Evolutionary conservation across 2,797 vertebrate species (phyloP).

Genomic region (Lepus townsendii): DNA sequence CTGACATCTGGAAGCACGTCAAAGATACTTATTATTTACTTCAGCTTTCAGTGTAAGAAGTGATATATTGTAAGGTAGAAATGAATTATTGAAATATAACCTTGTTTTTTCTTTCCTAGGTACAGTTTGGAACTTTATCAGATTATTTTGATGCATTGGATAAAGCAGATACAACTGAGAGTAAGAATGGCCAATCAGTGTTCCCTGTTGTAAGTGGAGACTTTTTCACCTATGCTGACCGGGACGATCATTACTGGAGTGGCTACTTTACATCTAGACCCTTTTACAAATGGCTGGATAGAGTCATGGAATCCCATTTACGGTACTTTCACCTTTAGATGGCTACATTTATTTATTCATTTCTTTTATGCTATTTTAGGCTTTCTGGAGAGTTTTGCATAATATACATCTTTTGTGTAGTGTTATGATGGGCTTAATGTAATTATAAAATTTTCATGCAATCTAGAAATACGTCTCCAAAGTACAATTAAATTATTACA

Average conservation of each 20-base stretch:
- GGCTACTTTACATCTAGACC: constrained; percentile 97
- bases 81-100: constrained; percentile 55
- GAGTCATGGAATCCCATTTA: constrained; percentile 92
- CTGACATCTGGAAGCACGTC: not conserved
- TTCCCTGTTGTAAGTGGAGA: constrained; percentile 94
- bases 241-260: constrained; percentile 98
- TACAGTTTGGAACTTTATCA: constrained; percentile 95
- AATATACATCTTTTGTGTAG: not conserved
- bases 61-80: constrained; percentile 24
- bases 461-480: constrained; percentile 8
- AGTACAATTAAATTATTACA: constrained; percentile 41
- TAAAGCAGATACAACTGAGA: constrained; percentile 84
- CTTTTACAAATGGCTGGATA: constrained; percentile 95
- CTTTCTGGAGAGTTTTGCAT: not conserved
- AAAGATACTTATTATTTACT: not conserved
- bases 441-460: constrained; percentile 37
- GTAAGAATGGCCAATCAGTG: constrained; percentile 77
- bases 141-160: constrained; percentile 94
- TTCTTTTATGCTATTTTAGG: not conserved
- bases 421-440: constrained; percentile 27
- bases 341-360: not conserved
- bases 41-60: constrained; percentile 40
- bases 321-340: constrained; percentile 84
- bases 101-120: constrained; percentile 88
- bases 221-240: constrained; percentile 97